Conservation (phyloP, 2,888 invertebrate genomes). For the Ophioninae sp. region DNA sequence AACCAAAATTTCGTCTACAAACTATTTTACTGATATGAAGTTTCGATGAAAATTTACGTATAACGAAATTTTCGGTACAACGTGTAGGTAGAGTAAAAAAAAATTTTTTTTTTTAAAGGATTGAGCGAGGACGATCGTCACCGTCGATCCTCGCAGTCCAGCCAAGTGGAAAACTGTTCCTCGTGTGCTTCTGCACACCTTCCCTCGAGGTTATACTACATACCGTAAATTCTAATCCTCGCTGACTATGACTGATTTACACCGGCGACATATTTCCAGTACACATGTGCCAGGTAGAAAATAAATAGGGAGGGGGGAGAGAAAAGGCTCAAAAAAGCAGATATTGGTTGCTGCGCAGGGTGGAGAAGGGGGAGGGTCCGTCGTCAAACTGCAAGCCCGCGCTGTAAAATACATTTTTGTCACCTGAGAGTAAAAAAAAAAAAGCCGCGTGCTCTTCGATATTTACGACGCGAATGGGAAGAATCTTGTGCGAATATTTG, state of each 20-base stretch:
- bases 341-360: not conserved
- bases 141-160: constrained; percentile 37
- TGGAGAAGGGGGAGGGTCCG: not conserved
- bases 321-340: not conserved
- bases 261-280: constrained; percentile 73
- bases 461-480: constrained; percentile 12
- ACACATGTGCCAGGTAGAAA: constrained; percentile 25
- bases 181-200: constrained; percentile 46
- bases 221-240: constrained; percentile 75
- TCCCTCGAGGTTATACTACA: constrained; percentile 46
- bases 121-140: not conserved
- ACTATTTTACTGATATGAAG: constrained; percentile 30
- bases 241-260: constrained; percentile 78
- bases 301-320: not conserved
- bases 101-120: too few species aligned
- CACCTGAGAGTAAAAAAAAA: constrained; percentile 20
- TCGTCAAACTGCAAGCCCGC: not conserved
- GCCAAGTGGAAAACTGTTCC: constrained; percentile 23
- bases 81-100: constrained; percentile 19
- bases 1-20: constrained; percentile 6
- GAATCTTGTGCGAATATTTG: not conserved
- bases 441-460: not conserved
- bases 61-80: constrained; percentile 28
- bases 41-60: constrained; percentile 26
- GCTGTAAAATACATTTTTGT: constrained; percentile 18